Conservation (phyloP, 2,797 vertebrate genomes). For the Forpus xanthops region DNA sequence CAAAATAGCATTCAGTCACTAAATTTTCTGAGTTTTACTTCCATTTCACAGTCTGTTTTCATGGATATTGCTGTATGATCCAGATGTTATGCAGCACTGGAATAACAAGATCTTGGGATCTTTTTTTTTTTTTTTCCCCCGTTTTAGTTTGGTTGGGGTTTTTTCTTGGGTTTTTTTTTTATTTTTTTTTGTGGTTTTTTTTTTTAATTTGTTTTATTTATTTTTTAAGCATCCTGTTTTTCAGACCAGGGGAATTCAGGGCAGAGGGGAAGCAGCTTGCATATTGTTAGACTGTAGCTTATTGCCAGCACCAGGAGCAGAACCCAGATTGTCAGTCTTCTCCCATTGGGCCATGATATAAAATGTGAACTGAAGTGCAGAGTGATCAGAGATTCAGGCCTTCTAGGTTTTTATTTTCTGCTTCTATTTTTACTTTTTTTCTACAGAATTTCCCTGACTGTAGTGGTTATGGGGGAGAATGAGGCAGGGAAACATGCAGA, state of each 20-base stretch:
- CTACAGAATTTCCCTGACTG: neutral
- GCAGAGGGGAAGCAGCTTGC: conserved; percentile 64
- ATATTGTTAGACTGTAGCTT: conserved; percentile 39
- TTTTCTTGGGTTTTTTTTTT: too few species aligned
- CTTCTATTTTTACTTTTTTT: neutral
- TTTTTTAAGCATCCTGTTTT: conserved; percentile 35
- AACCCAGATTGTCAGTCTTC: conserved; percentile 49
- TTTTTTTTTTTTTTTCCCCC: neutral
- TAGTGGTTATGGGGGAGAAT: neutral
- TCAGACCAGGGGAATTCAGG: conserved; percentile 51
- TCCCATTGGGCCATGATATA: conserved; percentile 44
- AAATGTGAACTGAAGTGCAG: conserved; percentile 35
- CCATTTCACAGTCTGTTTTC: neutral
- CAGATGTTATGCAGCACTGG: neutral
- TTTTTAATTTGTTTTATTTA: neutral
- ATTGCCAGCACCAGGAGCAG: conserved; percentile 59
- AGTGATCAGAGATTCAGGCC: neutral
- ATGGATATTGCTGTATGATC: neutral
- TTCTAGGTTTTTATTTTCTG: conserved; percentile 29
- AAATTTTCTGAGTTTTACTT: neutral
- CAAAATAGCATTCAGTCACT: neutral
- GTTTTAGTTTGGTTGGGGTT: too few species aligned
- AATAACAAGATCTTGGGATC: neutral
- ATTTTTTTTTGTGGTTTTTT: too few species aligned
- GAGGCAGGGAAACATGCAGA: neutral